Evolutionary conservation across 2,797 vertebrate genomes (phyloP), one percentile per base, ranked within the genome.

Genomic region (Cynopterus sphinx): DNA sequence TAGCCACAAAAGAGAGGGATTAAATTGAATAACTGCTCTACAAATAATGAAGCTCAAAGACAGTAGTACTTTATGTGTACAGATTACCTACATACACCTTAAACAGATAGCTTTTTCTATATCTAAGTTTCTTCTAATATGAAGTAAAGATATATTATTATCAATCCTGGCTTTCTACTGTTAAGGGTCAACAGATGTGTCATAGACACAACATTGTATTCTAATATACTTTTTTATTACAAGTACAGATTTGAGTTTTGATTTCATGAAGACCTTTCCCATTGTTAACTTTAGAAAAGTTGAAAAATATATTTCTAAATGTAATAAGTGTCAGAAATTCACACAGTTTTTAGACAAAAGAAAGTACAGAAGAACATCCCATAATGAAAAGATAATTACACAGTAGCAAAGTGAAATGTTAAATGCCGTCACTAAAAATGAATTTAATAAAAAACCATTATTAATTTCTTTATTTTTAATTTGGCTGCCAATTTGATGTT

Each of bases 351-450:
- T 65, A 94, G 73, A 96, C 41, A 97, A 63, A 85, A 97, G 83
- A 85, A 95, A 41, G 36, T 57, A 90, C 43, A 53, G 11, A 94
- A 97, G 91, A 95, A 2, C 57, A 79, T 74, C 63, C 15, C 21
- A 96, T 55, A 97, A 96, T 94, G 57, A 96, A 98, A 97, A 94
- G 41, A 97, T 97, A 98, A 98, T 97, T 97, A 75, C 78, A 95
- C 3, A 28, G 65, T 73, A 93, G 85, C 51, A 93, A 97, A 98
- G 97, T 96, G 79, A 91, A 97, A 97, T 87, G 65, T 88, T 91
- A 98, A 98, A 96, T 95, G 67, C 39, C 90, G 57, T 71, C 96
- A 91, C 43, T 96, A 95, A 96, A 97, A 97, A 95, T 41, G 57
- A 96, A 92, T 24, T 67, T 78, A 93, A 96, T 55, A 67, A 96